phyloP scores from a whole-genome alignment of 2,888 invertebrate genomes.

The Nomada goodeniana region DNA sequence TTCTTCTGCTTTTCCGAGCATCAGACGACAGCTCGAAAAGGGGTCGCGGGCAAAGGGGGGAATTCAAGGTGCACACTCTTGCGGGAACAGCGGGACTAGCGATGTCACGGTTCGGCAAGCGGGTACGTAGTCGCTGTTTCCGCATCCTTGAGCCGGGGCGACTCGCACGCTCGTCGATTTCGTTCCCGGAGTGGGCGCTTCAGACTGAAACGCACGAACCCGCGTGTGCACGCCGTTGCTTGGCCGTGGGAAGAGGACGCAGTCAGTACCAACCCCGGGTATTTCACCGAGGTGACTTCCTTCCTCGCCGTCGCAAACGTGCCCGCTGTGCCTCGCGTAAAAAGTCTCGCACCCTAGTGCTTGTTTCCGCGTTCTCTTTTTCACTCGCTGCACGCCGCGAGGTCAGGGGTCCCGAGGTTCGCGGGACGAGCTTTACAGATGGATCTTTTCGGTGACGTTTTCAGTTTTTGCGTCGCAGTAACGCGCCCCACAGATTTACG shows the following conservation, averaged over 20 bases:
- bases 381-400: too few species aligned
- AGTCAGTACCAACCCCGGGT: background rate
- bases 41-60: conserved; percentile 21
- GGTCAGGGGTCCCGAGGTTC: too few species aligned
- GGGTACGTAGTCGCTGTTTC: conserved; percentile 71
- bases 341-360: too few species aligned
- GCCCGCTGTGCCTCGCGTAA: too few species aligned
- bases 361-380: too few species aligned
- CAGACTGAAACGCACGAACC: conserved; percentile 42
- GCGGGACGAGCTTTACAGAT: too few species aligned
- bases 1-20: conserved; percentile 38
- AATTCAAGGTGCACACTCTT: conserved; percentile 59
- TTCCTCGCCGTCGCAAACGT: background rate
- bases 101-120: conserved; percentile 74
- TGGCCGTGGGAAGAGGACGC: background rate
- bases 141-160: conserved; percentile 71
- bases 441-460: too few species aligned
- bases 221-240: background rate
- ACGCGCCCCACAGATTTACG: too few species aligned
- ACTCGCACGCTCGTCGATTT: conserved; percentile 59
- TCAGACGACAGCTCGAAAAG: conserved; percentile 31
- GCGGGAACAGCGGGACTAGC: conserved; percentile 69
- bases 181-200: conserved; percentile 39
- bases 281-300: conserved; percentile 22
- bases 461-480: too few species aligned